These are phyloP conservation scores for Montipora capricornis DNA, from an alignment of 64 coral and sea anemone species.

Conservation along the genomic window DNA sequence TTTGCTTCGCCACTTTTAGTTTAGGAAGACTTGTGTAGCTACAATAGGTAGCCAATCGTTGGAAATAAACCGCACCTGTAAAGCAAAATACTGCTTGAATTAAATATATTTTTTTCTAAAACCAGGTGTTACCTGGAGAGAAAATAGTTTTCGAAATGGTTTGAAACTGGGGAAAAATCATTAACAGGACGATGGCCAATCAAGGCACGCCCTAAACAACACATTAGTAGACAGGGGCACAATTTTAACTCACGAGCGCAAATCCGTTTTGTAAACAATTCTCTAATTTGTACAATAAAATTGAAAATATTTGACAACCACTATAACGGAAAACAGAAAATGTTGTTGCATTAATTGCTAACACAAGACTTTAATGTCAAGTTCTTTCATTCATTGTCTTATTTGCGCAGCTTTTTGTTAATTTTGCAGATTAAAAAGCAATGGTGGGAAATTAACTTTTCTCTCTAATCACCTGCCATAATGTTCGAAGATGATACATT, in stretches of 20 bases:
- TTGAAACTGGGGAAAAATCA: too few relatives aligned
- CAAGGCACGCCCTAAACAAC: not conserved
- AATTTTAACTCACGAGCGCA: not conserved
- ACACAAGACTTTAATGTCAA: not conserved
- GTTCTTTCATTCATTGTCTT: not conserved
- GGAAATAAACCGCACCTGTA: too few relatives aligned
- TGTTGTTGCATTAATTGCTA: not conserved
- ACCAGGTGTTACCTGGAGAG: too few relatives aligned
- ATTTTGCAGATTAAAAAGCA: not conserved
- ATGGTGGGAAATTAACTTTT: not conserved
- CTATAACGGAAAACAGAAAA: constrained; percentile 17
- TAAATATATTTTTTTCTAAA: too few relatives aligned
- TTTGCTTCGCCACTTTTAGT: too few relatives aligned
- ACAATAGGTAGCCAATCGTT: too few relatives aligned
- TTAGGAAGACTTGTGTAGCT: too few relatives aligned
- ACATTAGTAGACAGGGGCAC: not conserved
- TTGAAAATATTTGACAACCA: not conserved
- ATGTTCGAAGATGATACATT: not conserved
- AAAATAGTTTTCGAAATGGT: too few relatives aligned
- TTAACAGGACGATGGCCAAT: not conserved
- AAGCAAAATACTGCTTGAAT: too few relatives aligned
- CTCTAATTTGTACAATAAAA: not conserved
- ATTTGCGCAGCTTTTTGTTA: not conserved
- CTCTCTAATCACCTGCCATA: not conserved
- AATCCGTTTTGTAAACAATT: not conserved